Evolutionary conservation across 2,888 invertebrate genomes (phyloP), one percentile per base, ranked within the genome.

Genomic region (Amphimallon solstitiale): DNA sequence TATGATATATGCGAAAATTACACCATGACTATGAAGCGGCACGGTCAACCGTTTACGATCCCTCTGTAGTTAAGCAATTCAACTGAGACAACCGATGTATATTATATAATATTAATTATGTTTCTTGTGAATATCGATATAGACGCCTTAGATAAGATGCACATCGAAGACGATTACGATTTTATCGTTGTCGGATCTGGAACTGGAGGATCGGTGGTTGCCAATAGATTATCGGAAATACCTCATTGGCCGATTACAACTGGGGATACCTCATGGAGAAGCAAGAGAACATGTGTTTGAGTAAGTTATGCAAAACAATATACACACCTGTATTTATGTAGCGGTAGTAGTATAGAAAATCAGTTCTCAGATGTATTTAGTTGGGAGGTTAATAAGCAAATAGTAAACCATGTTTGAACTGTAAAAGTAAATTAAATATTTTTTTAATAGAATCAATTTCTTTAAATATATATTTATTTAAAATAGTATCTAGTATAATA

Each of bases 171-270:
- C 70, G 72, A 70, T 21, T 90, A 89, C 77, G 90, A 91, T 75
- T 91, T 90, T 72, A 83, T 90, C 2, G 83, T 90, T 17, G 84
- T 92, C 0, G 91, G 92, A 0, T 89, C 89, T 0, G 91, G 92
- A 0, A 87, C 90, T 0, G 88, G 89, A 0, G 92, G 92, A 0
- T 87, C 90, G 0, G 89, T 88, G 0, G 74, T 92, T 7, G 92
- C 92, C 0, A 87, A 90, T 72, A 85, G 92, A 1, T 82, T 92
- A 0, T 85, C 89, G 0, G 91, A 92, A 79, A 87, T 85, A 65
- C 78, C 81, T 0, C 78, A 86, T 34, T 86, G 86, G 86, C 87
- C 2, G 82, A 84, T 56, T 85, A 85, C 72, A 88, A 88, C 74
- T 90, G 89, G 89, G 84, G 85, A 12, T 89, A 87, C 78, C 81